These are phyloP conservation scores for Sinonovacula constricta DNA, from an alignment of 1,140 invertebrate species.

Conservation along the genomic window DNA sequence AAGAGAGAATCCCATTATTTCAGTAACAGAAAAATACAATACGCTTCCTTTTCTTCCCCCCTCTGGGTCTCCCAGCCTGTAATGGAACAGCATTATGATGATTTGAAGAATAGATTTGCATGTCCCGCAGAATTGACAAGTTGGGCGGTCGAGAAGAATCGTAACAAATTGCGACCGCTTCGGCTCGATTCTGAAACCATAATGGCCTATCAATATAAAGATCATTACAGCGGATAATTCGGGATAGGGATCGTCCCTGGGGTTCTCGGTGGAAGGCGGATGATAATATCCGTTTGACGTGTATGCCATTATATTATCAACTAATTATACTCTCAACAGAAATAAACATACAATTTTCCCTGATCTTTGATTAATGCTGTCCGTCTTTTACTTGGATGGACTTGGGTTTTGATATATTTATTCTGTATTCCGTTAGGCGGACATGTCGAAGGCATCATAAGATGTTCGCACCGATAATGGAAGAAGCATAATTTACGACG, in stretches of 20 bases:
- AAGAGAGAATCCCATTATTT: constrained; percentile 50
- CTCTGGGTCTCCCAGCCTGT: constrained; percentile 44
- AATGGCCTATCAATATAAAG: constrained; percentile 45
- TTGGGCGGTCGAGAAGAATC: constrained; percentile 44
- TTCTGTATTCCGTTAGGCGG: neutral
- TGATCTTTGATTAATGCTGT: constrained; percentile 48
- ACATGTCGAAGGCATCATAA: neutral
- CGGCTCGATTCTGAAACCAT: constrained; percentile 43
- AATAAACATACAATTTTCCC: constrained; percentile 39
- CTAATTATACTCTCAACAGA: constrained; percentile 24
- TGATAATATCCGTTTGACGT: constrained; percentile 42
- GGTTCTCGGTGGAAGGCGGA: constrained; percentile 9
- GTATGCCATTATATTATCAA: constrained; percentile 53
- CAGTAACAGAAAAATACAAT: constrained; percentile 42
- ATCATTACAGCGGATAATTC: constrained; percentile 48
- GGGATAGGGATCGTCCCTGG: constrained; percentile 30
- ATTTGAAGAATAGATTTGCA: constrained; percentile 53
- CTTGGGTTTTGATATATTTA: neutral
- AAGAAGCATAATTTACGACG: neutral
- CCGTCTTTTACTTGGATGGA: constrained; percentile 16
- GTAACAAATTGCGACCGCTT: constrained; percentile 53
- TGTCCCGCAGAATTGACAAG: constrained; percentile 52
- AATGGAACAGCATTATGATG: constrained; percentile 51
- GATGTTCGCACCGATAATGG: neutral
- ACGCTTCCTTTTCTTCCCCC: too few relatives aligned